Conservation (phyloP, 1,140 invertebrate species). For the Macrotrachela quadricornifera region DNA sequence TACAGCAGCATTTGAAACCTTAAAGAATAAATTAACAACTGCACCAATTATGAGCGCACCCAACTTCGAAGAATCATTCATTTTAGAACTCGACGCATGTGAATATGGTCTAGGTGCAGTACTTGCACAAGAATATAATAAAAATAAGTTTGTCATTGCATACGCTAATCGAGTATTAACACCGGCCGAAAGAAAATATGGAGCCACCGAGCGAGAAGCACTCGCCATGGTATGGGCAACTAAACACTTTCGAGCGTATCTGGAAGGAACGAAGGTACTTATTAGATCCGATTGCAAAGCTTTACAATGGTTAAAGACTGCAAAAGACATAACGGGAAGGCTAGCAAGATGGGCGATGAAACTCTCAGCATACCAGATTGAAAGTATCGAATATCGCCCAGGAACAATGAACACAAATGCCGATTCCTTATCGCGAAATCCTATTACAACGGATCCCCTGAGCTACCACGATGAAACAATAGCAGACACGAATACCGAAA, state of each 20-base stretch:
- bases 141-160: slow-evolving; percentile 26
- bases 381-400: too few relatives aligned
- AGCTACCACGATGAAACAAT: too few relatives aligned
- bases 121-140: slow-evolving; percentile 17
- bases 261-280: not conserved
- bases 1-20: too few relatives aligned
- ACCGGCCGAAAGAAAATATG: slow-evolving; percentile 14
- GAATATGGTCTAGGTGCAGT: slow-evolving; percentile 29
- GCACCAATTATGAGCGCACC: too few relatives aligned
- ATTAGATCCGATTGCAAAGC: not conserved
- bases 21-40: too few relatives aligned
- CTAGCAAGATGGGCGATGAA: too few relatives aligned
- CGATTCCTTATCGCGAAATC: too few relatives aligned
- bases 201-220: slow-evolving; percentile 17
- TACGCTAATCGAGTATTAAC: slow-evolving; percentile 16
- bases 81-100: slow-evolving; percentile 18
- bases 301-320: not conserved
- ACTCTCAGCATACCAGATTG: too few relatives aligned
- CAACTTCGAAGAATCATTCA: not conserved
- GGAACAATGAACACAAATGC: too few relatives aligned
- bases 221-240: not conserved
- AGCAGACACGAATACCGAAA: too few relatives aligned
- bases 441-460: too few relatives aligned
- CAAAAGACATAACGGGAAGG: too few relatives aligned
- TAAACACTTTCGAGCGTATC: not conserved